Evolutionary conservation across 1,140 invertebrate species (phyloP).

Genomic region (Drosophila busckii): DNA sequence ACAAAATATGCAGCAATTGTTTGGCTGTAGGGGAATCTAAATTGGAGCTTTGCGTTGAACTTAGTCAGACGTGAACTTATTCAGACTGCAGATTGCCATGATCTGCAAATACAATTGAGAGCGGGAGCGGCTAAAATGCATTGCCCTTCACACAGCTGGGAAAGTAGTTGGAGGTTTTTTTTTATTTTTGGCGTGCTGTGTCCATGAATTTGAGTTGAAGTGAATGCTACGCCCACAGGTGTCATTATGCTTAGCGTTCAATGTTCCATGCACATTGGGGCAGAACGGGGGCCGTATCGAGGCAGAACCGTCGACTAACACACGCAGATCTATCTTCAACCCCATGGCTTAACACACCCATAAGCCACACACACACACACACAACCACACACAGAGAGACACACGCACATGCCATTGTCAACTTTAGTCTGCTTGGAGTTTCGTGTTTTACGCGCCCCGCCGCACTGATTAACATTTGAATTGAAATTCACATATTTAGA

Average conservation of each 20-base stretch:
- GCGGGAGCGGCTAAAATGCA: constrained; percentile 39
- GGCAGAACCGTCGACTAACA: constrained; percentile 35
- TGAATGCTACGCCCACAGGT: constrained; percentile 50
- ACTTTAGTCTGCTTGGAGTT: constrained; percentile 46
- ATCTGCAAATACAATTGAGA: constrained; percentile 39
- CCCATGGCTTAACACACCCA: constrained; percentile 27
- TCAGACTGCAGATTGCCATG: constrained; percentile 40
- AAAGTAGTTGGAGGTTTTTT: constrained; percentile 17
- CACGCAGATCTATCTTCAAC: constrained; percentile 26
- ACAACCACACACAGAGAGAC: too few species aligned
- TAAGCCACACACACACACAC: too few species aligned
- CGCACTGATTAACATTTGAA: constrained; percentile 76
- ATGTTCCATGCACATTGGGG: constrained; percentile 54
- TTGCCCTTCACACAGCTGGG: constrained; percentile 58
- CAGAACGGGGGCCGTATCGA: constrained; percentile 51
- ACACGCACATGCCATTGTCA: too few species aligned
- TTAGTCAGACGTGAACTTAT: constrained; percentile 66
- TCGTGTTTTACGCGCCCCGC: constrained; percentile 28
- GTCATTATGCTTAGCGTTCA: constrained; percentile 59
- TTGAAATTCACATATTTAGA: constrained; percentile 69
- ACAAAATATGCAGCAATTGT: constrained; percentile 31
- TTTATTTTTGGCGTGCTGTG: constrained; percentile 25
- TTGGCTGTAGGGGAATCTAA: constrained; percentile 16
- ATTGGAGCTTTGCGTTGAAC: constrained; percentile 63
- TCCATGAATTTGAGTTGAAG: constrained; percentile 48